phyloP scores from a whole-genome alignment of 2,113 vertebrate genomes.

The Ailuropoda melanoleuca region DNA sequence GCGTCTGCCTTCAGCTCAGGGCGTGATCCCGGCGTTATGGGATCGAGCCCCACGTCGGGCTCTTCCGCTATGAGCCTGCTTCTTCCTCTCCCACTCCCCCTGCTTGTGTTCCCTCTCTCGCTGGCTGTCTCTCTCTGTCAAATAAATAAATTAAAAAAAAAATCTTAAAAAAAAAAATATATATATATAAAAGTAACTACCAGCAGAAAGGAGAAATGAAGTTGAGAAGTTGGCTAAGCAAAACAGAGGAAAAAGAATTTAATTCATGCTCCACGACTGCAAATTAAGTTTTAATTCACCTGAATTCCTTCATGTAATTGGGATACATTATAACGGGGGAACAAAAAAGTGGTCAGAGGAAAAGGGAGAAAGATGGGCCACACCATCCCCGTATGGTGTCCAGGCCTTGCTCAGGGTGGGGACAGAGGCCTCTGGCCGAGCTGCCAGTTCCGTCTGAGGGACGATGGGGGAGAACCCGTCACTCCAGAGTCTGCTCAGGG shows the following conservation, averaged over 20 bases:
- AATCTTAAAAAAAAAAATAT: neutral
- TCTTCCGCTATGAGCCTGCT: no score
- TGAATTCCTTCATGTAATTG: neutral
- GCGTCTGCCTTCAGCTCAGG: no score
- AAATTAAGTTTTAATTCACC: neutral
- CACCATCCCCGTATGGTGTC: rapidly evolving
- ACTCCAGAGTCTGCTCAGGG: neutral
- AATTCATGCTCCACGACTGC: neutral
- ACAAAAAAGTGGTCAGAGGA: neutral
- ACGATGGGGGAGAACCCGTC: rapidly evolving
- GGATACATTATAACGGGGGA: neutral
- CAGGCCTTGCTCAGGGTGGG: neutral
- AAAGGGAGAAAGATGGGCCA: neutral
- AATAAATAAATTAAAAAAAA: no score
- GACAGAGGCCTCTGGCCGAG: neutral
- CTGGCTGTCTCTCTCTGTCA: no score
- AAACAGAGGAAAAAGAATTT: neutral
- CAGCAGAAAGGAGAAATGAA: neutral
- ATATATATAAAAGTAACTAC: neutral
- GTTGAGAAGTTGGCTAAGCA: neutral
- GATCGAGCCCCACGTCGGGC: no score
- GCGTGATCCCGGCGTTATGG: no score
- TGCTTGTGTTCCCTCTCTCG: no score
- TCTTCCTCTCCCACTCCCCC: no score
- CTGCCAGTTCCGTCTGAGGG: neutral